Base-by-base conservation (phyloP, 2,797 vertebrate species). In the Phataginus tetradactyla region DNA sequence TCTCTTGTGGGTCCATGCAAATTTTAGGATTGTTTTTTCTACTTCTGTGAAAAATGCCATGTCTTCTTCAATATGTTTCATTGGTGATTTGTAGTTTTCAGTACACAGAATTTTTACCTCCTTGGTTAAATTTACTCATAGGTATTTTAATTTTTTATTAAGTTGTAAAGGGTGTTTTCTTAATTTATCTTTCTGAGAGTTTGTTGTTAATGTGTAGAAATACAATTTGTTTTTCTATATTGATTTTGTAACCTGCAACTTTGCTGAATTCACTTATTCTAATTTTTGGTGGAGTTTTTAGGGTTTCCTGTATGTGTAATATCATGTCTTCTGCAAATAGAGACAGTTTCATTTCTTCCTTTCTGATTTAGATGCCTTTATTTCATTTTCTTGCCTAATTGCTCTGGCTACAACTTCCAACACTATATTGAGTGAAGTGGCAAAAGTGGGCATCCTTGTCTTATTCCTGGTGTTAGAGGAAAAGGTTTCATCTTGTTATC, bases 11-110 rank as follows among this genome's bases (percentile, higher is more conserved):
- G 59, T 68, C 39, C 21, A 39, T 90, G 42, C 63, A 94, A 32
- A 84, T 90, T 89, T 90, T 84, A 84, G 42, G 42, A n/a, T 90
- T 61, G 6, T 68, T 94, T 69, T 71, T 34, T 37, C 71, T 84
- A 39, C 61, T 78, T 69, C 59, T 23, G 20, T 61, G 83, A 79
- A 71, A 86, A 79, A 51, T 86, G 27, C 34, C n/a, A 29, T 75
- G 37, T 72, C 18, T 49, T 25, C 11, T 29, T 49, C 71, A 51
- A 1, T 89, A 37, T 39, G 25, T 64, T 77, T 37, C 17, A 37
- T 27, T 25, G 18, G 9, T 20, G 32, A 18, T 49, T 57, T 77
- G 25, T 49, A 37, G 11, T 89, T 89, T 89, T 53, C 17, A 77
- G 37, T n/a, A 29, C n/a, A 57, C 34, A n/a, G 42, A 21, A 53